Evolutionary conservation across 2,113 vertebrate genomes (phyloP), one percentile per base, ranked within the genome.

Genomic region (Eulacestoma nigropectus): DNA sequence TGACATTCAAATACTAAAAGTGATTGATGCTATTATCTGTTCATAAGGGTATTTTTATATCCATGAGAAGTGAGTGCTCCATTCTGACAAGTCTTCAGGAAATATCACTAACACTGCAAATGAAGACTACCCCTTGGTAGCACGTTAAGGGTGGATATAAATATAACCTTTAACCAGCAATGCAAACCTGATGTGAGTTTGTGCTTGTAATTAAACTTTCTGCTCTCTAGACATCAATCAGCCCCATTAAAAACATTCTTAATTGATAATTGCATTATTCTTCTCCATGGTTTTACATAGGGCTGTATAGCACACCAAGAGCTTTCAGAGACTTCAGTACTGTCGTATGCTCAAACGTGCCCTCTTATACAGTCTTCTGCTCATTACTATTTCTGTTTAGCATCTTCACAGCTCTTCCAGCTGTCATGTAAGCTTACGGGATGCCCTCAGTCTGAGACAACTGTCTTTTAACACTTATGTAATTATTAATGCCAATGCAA

Each of bases 21-120:
- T 94, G 96, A 97, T 94, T 96, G 97, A 97, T 97, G 81, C 90
- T 93, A 95, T 96, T 97, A 96, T 96, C 89, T 92, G 65, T 89
- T 97, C 89, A 95, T 96, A 94, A 93, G 87, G 65, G 63, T 97
- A 81, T 90, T 95, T 96, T 96, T 96, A 94, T 56, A 89, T 89
- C 93, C 88, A 63, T 91, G 62, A 93, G 93, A 94, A 86, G 83
- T 2, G 19, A 93, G 52, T 77, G 56, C 84, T 96, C 90, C 72
- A 80, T 97, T 87, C 91, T 91, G 91, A 92, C 93, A 96, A 88
- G 75, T 85, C 65, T 95, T 86, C 41, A 79, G 90, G 82, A 95
- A 96, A 90, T 74, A 93, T 50, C 69, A 82, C 69, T 95, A 93
- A 65, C 46, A 73, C 64, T 67, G 70, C 83, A 96, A 93, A 96